Conservation (phyloP, 2,797 vertebrate genomes). For the Xenops minutus region DNA sequence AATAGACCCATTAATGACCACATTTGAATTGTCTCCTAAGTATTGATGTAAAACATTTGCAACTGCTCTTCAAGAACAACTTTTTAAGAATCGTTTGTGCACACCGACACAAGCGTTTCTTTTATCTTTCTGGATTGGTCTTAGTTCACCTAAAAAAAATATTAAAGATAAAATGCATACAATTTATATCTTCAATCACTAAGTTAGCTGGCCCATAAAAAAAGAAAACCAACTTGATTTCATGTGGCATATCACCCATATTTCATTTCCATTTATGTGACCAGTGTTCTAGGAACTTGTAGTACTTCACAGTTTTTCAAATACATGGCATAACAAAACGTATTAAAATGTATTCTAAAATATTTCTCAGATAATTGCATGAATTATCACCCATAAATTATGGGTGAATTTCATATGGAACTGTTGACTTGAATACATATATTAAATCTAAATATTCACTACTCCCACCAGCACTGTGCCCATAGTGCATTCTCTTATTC, state of each 20-base stretch:
- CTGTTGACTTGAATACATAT: neutral
- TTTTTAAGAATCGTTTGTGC: neutral
- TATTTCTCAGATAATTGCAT: neutral
- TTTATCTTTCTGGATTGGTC: neutral
- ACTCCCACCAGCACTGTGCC: neutral
- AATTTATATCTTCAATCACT: neutral
- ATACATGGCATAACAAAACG: neutral
- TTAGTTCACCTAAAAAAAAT: neutral
- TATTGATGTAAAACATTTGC: neutral
- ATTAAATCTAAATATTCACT: neutral
- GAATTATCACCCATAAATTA: neutral
- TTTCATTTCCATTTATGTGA: neutral
- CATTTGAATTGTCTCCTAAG: neutral
- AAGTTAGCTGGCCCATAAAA: neutral
- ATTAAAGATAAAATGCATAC: neutral
- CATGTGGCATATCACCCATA: neutral
- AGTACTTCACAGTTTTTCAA: neutral
- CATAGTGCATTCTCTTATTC: neutral
- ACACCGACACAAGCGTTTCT: neutral
- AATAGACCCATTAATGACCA: neutral
- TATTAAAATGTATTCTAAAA: slow-evolving; percentile 2
- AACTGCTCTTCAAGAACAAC: neutral
- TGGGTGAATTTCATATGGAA: neutral
- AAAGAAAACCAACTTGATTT: neutral
- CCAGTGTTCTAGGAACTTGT: neutral